Percentiles rank a stretch among this genome's conserved stretches.
phyloP scores from a whole-genome alignment of 2,888 invertebrate species.

The Melieria picta region DNA sequence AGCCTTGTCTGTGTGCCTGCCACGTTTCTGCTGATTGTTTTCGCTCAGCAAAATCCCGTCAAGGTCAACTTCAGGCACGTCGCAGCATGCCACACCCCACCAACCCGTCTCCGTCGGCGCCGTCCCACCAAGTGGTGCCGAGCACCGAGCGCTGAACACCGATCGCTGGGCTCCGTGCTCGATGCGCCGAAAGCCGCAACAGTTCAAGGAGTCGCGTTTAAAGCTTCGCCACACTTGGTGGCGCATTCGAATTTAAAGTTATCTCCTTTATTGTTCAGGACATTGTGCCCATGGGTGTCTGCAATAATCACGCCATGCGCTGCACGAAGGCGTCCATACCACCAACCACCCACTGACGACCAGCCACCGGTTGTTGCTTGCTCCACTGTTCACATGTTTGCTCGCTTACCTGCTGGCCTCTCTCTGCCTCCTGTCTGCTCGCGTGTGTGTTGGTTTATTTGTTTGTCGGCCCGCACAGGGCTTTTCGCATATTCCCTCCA shows the following conservation, averaged over 20 bases:
- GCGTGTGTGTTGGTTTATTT: background rate
- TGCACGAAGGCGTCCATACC: too few species aligned
- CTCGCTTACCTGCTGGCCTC: background rate
- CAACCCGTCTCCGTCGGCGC: too few species aligned
- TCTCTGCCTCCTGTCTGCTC: background rate
- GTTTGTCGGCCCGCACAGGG: background rate
- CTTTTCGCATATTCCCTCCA: background rate
- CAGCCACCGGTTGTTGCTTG: too few species aligned
- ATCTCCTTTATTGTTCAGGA: conserved; percentile 5
- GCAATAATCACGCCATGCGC: too few species aligned
- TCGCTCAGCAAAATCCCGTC: conserved; percentile 17
- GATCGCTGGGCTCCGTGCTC: background rate
- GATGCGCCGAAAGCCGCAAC: background rate
- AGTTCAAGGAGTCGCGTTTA: conserved; percentile 1
- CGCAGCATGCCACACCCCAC: background rate
- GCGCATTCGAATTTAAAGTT: background rate
- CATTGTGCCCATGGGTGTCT: conserved; percentile 3
- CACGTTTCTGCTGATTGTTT: background rate
- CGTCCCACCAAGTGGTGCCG: too few species aligned
- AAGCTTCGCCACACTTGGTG: conserved; percentile 5
- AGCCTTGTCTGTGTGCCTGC: too few species aligned
- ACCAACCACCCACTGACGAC: too few species aligned
- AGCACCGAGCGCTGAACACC: background rate
- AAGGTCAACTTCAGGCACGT: conserved; percentile 35
- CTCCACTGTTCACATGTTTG: background rate